These are phyloP conservation scores for Spicauda simplicius DNA, from an alignment of 2,888 invertebrate genomes.

Conservation along the genomic window DNA sequence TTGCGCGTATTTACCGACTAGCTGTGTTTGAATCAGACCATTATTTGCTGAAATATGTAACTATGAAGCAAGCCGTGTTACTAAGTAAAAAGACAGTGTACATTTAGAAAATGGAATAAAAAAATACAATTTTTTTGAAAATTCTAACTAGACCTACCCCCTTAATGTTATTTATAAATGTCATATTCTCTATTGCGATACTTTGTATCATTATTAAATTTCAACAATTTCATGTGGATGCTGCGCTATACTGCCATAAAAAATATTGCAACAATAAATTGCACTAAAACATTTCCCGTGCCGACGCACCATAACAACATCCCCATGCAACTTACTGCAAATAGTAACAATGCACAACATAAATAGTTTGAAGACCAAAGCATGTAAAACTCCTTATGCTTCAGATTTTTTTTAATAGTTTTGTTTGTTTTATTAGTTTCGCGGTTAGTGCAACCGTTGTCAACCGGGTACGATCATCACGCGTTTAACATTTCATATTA, in stretches of 20 bases:
- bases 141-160: too few species aligned
- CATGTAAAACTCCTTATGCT: slow-evolving; percentile 50
- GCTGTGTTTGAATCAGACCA: too few species aligned
- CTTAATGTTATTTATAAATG: too few species aligned
- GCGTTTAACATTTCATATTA: slow-evolving; percentile 27
- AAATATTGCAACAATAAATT: slow-evolving; percentile 5
- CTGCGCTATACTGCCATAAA: not conserved
- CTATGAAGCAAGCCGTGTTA: too few species aligned
- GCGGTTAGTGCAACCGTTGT: slow-evolving; percentile 15
- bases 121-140: too few species aligned
- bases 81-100: too few species aligned
- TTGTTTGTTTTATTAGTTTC: slow-evolving; percentile 16
- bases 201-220: not conserved
- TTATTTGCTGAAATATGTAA: too few species aligned
- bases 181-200: too few species aligned
- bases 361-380: slow-evolving; percentile 53
- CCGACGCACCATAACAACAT: slow-evolving; percentile 42
- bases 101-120: too few species aligned
- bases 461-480: not conserved
- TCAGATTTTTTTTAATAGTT: slow-evolving; percentile 39
- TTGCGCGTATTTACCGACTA: too few species aligned
- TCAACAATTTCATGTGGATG: not conserved
- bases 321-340: slow-evolving; percentile 40
- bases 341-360: slow-evolving; percentile 49
- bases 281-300: slow-evolving; percentile 10